Base-by-base conservation (phyloP, 2,888 invertebrate species). In the Timema cristinae region DNA sequence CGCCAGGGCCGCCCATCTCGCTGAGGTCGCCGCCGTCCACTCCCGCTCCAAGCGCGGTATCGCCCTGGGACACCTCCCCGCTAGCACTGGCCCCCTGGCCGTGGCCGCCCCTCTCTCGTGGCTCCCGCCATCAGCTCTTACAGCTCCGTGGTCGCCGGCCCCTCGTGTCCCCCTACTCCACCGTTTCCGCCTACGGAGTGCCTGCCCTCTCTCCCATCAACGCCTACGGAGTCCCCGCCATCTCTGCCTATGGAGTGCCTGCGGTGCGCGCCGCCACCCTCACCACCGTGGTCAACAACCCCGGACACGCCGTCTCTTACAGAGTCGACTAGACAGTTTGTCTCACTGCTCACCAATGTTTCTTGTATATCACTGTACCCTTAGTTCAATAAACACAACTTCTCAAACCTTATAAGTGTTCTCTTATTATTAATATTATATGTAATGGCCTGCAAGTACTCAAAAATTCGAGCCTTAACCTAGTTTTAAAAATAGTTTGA, bases 281-380 rank as follows among this genome's bases (percentile, higher is more conserved):
- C 72, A 82, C 81, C 78, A 79, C 79, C 72, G 78, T 82, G 67
- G 79, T 81, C 77, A 81, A 82, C 80, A 82, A 78, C 78, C 82
- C 83, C 70, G 82, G 81, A 74, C 82, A 82, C 77, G 82, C 83
- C 71, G 79, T 82, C 73, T 80, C 81, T 68, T 82, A 83, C 81
- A 78, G 81, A 69, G 79, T 82, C 76, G 81, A 82, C 79, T 81
- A 80, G 78, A 71, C 1, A 7, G 6, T 8, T 8, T 10, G 2
- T 10, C 32, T 32, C 32, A 32, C 32, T 8, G 11, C n/a, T 59
- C 32, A 32, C 32, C 32, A 2, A 32, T 32, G 32, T 32, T 32
- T 32, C 32, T 32, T 32, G 32, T 32, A 32, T 32, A 32, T 32
- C 32, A 32, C 32, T 32, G 32, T 32, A 32, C 32, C 4, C 32